phyloP scores from a whole-genome alignment of 2,797 vertebrate species.

The Pipistrellus kuhlii region DNA sequence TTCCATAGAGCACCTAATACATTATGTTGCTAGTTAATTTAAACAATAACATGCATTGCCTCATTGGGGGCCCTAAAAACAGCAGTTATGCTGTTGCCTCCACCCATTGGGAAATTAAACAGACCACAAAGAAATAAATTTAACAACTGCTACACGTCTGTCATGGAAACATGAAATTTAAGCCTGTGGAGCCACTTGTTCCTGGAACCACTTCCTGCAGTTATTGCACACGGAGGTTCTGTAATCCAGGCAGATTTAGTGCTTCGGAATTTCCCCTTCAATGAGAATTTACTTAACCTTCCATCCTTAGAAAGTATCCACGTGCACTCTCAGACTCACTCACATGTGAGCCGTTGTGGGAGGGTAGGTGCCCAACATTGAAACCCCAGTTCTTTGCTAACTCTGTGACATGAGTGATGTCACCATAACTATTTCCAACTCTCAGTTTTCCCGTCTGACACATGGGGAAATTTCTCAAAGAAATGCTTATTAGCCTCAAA shows the following conservation, averaged over 20 bases:
- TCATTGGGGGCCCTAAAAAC: not conserved
- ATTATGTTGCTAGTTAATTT: conserved; percentile 40
- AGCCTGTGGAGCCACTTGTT: not conserved
- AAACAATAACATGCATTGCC: not conserved
- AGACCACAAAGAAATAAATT: conserved; percentile 26
- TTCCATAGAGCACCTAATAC: not conserved
- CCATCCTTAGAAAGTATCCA: not conserved
- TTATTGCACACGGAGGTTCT: not conserved
- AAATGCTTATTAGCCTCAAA: not conserved
- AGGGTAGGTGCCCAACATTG: not conserved
- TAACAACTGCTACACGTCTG: not conserved
- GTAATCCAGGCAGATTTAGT: not conserved
- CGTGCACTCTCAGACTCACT: not conserved
- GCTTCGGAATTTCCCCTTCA: conserved; percentile 29
- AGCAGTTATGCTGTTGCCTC: not conserved
- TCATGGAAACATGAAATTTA: conserved; percentile 5
- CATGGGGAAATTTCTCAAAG: not conserved
- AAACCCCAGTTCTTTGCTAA: not conserved
- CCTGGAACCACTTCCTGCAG: not conserved
- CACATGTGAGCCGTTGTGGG: not conserved
- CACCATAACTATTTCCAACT: not conserved
- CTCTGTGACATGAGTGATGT: not conserved
- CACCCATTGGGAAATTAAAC: conserved; percentile 15
- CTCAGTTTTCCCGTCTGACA: not conserved
- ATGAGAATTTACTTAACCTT: not conserved